phyloP scores from a whole-genome alignment of 1,140 invertebrate species.

The Littorina saxatilis region DNA sequence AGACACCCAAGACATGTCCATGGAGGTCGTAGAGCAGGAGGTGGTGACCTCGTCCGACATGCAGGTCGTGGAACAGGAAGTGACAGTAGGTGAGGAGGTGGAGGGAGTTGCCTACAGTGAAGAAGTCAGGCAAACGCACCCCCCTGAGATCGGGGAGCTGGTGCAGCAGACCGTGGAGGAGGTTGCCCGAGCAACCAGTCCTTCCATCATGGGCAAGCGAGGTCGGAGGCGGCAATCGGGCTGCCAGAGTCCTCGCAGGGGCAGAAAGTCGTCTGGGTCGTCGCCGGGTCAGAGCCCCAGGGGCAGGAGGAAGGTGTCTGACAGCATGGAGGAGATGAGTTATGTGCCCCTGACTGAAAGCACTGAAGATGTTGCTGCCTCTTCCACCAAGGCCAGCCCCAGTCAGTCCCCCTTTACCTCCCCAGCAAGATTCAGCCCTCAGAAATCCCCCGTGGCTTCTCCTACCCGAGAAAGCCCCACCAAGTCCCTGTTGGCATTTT shows the following conservation, averaged over 20 bases:
- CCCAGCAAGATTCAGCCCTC: background rate
- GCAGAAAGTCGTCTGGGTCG: background rate
- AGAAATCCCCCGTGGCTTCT: background rate
- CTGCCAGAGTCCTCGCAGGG: slow-evolving; percentile 14
- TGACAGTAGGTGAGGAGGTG: slow-evolving; percentile 15
- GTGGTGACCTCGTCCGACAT: background rate
- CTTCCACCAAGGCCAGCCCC: background rate
- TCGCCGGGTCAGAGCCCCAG: slow-evolving; percentile 5
- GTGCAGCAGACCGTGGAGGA: background rate
- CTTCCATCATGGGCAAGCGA: background rate
- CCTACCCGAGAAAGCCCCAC: background rate
- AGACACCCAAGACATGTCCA: slow-evolving; percentile 9
- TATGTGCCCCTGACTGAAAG: background rate
- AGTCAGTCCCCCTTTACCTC: background rate
- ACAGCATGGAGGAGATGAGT: background rate
- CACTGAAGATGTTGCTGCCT: background rate
- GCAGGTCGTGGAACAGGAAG: slow-evolving; percentile 30
- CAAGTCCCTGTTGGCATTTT: background rate
- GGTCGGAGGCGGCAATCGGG: slow-evolving; percentile 8
- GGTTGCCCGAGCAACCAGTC: too few species aligned
- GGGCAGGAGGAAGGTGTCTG: background rate
- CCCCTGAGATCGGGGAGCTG: background rate
- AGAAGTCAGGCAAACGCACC: background rate
- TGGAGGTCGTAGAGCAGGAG: slow-evolving; percentile 6
- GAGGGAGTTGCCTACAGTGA: background rate